Conservation (phyloP, 2,888 invertebrate species). For the Ligdia adustata region DNA sequence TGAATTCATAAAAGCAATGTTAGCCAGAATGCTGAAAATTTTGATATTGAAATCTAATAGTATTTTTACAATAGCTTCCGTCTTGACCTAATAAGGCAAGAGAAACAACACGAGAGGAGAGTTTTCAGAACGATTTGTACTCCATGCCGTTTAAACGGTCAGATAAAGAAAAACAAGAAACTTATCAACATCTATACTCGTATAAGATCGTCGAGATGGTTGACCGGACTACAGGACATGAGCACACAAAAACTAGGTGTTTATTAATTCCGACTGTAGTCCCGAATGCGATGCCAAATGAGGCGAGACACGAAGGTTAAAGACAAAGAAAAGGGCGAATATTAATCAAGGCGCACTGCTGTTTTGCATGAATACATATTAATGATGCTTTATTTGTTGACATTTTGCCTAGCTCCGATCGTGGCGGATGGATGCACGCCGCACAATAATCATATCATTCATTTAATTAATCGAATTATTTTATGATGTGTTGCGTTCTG, state of each 20-base stretch:
- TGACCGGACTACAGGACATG: not conserved
- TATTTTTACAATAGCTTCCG: not conserved
- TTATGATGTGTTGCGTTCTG: too few relatives aligned
- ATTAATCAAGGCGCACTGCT: slow-evolving; percentile 23
- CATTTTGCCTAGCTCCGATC: slow-evolving; percentile 1
- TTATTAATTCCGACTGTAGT: slow-evolving; percentile 18
- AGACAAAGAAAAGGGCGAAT: slow-evolving; percentile 32
- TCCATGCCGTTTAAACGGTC: too few relatives aligned
- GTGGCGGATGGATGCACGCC: not conserved
- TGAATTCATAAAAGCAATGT: slow-evolving; percentile 21
- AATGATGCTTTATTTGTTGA: slow-evolving; percentile 17
- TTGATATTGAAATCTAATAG: not conserved
- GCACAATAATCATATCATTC: slow-evolving; percentile 2
- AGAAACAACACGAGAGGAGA: too few relatives aligned
- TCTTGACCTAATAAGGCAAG: too few relatives aligned
- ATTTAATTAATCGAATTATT: slow-evolving; percentile 3
- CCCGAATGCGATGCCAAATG: slow-evolving; percentile 33
- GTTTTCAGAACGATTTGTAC: too few relatives aligned
- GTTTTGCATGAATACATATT: slow-evolving; percentile 21
- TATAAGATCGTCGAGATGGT: too few relatives aligned
- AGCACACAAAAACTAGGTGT: slow-evolving; percentile 8
- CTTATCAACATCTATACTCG: too few relatives aligned
- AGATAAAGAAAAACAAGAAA: too few relatives aligned
- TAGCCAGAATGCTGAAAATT: not conserved
- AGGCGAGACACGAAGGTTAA: slow-evolving; percentile 31